Percentiles rank a stretch among this genome's conserved stretches.
These are phyloP conservation scores for Drosophila setifemur DNA, from an alignment of 1,140 invertebrate species.

Conservation along the genomic window DNA sequence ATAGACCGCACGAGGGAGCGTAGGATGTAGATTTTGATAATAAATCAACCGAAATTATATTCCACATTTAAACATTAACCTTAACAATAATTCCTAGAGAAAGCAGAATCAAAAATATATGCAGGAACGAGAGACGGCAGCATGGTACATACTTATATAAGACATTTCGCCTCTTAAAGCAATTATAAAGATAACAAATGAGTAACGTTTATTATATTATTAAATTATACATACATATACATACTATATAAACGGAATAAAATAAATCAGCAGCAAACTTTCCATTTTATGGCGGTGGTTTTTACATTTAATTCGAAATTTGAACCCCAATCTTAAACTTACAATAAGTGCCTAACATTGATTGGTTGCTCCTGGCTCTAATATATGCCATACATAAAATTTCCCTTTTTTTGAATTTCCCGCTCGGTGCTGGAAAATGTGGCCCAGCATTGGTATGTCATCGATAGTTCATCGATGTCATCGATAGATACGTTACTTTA, in stretches of 20 bases:
- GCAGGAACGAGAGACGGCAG: constrained; percentile 12
- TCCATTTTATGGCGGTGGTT: constrained; percentile 28
- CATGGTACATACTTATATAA: constrained; percentile 58
- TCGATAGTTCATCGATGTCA: too few relatives aligned
- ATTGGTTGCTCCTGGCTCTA: too few relatives aligned
- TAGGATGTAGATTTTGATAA: constrained; percentile 44
- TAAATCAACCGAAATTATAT: constrained; percentile 16
- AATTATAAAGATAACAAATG: constrained; percentile 80
- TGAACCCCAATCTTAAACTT: too few relatives aligned
- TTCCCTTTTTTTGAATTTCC: not conserved
- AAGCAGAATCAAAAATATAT: constrained; percentile 44
- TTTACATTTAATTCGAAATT: not conserved
- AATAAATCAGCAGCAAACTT: constrained; percentile 53
- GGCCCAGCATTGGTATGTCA: not conserved
- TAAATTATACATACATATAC: constrained; percentile 73
- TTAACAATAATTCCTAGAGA: constrained; percentile 12
- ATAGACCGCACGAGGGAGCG: not conserved
- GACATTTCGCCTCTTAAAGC: constrained; percentile 81
- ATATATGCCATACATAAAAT: too few relatives aligned
- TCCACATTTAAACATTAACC: constrained; percentile 25
- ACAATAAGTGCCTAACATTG: too few relatives aligned
- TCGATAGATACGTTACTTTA: too few relatives aligned
- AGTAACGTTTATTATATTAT: constrained; percentile 62
- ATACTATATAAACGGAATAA: constrained; percentile 72
- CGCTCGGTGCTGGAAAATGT: not conserved